These are phyloP conservation scores for Dendrolimus houi DNA, from an alignment of 2,888 invertebrate species.

Conservation along the genomic window DNA sequence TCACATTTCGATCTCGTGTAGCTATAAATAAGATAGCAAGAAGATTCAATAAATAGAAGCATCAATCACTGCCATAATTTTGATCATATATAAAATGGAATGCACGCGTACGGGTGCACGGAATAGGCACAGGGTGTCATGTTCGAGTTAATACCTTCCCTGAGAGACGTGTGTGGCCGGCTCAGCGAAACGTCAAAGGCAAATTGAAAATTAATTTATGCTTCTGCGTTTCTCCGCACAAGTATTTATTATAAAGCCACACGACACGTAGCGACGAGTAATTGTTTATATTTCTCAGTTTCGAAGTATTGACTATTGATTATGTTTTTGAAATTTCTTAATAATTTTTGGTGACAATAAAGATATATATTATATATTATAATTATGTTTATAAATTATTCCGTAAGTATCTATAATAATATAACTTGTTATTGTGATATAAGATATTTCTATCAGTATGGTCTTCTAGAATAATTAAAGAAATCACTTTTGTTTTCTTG, in stretches of 20 bases:
- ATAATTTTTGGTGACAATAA: no score
- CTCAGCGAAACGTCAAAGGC: constrained; percentile 74
- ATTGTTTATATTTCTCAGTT: no score
- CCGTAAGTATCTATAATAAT: no score
- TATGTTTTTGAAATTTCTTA: no score
- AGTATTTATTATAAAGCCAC: constrained; percentile 20
- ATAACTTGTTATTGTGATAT: no score
- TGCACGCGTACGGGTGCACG: neutral
- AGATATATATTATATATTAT: no score
- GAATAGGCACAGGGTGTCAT: constrained; percentile 8
- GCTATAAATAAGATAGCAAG: neutral
- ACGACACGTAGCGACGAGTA: no score
- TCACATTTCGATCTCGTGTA: neutral
- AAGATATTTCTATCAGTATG: no score
- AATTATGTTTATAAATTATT: no score
- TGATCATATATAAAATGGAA: neutral
- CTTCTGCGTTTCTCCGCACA: constrained; percentile 50
- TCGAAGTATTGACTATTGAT: no score
- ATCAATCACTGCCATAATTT: neutral
- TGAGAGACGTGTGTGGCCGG: constrained; percentile 59
- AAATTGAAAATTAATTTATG: constrained; percentile 77
- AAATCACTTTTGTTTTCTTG: no score
- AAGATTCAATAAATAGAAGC: neutral
- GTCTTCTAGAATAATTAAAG: no score
- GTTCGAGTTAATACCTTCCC: constrained; percentile 56